Evolutionary conservation across 2,113 vertebrate genomes (phyloP).

Genomic region (Alaudala cheleensis): DNA sequence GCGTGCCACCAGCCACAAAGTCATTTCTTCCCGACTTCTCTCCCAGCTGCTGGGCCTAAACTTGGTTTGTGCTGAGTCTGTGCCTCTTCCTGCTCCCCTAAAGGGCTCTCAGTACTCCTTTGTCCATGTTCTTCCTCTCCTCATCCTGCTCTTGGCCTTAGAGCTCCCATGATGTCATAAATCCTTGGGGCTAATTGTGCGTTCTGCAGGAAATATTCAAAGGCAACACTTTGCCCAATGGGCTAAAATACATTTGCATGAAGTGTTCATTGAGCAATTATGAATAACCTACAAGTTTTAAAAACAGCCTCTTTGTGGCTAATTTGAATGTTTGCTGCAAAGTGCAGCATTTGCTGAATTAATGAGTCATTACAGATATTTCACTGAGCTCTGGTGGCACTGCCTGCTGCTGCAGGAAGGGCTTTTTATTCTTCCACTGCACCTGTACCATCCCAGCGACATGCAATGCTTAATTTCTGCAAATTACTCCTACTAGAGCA

Average conservation of each 20-base stretch:
- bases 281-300: constrained; percentile 52
- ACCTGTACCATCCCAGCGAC: constrained; percentile 65
- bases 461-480: constrained; percentile 66
- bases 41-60: background rate
- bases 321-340: constrained; percentile 53
- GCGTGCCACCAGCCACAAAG: background rate
- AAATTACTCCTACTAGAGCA: constrained; percentile 79
- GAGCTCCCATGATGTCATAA: background rate
- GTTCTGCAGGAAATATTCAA: background rate
- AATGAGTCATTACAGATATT: constrained; percentile 55
- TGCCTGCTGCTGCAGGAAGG: constrained; percentile 53
- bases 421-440: constrained; percentile 24
- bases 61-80: background rate
- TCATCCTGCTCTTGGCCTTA: background rate
- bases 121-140: background rate
- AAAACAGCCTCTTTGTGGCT: constrained; percentile 26
- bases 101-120: background rate
- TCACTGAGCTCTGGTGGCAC: constrained; percentile 50
- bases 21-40: background rate
- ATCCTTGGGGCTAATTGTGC: constrained; percentile 22
- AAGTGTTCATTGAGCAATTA: constrained; percentile 48
- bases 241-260: constrained; percentile 42
- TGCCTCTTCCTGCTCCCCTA: background rate
- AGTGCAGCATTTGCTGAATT: constrained; percentile 61
- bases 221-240: constrained; percentile 26